Percentiles rank a stretch among this genome's conserved stretches.
phyloP scores from a whole-genome alignment of 2,113 vertebrate genomes.

The Cephalopholis sonnerati region DNA sequence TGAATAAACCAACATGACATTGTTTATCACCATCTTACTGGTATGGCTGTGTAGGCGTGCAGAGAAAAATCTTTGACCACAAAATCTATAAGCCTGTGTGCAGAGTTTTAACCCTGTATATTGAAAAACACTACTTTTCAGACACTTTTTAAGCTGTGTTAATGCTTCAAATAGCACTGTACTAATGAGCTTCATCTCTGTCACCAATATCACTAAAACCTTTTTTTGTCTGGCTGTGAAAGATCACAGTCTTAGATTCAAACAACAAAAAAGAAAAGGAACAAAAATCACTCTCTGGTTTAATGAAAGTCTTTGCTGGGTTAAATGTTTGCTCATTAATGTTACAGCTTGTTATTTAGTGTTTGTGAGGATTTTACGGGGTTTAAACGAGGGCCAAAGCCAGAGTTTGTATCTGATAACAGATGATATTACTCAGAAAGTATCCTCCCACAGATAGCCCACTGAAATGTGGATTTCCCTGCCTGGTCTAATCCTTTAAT shows the following conservation, averaged over 20 bases:
- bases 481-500: slow-evolving; percentile 59
- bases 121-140: neutral
- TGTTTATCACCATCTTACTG: neutral
- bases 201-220: neutral
- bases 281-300: neutral
- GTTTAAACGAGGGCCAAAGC: slow-evolving; percentile 34
- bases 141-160: neutral
- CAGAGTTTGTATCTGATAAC: slow-evolving; percentile 34
- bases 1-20: neutral
- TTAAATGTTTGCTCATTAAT: slow-evolving; percentile 24
- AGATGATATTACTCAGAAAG: slow-evolving; percentile 34
- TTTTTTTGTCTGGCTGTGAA: neutral
- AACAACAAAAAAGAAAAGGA: neutral
- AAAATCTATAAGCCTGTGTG: neutral
- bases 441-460: slow-evolving; percentile 27
- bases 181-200: neutral
- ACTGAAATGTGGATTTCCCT: slow-evolving; percentile 52
- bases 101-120: neutral
- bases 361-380: slow-evolving; percentile 33
- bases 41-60: neutral
- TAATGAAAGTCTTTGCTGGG: neutral
- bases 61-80: neutral
- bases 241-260: neutral
- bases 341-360: slow-evolving; percentile 22
- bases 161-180: neutral